A percentile compares a stretch with the other conserved stretches of the same genome.
Conservation (phyloP, 1,140 invertebrate species). For the Drosophila yakuba region DNA sequence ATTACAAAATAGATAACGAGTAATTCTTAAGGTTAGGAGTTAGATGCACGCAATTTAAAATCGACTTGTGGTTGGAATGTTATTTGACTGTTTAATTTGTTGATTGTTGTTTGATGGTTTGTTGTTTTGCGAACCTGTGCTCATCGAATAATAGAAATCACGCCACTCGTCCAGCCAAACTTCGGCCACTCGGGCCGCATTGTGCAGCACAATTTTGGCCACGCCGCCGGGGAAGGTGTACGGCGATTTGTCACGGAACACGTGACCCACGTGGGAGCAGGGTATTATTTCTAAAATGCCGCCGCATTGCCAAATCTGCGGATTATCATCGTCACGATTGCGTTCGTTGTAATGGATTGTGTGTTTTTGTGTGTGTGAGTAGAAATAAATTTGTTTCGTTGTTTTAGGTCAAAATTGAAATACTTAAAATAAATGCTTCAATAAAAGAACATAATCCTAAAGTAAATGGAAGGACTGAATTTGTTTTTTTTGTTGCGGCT, state of each 20-base stretch:
- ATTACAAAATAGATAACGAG: conserved; percentile 61
- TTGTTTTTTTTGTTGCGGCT: conserved; percentile 52
- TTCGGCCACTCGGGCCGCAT: conserved; percentile 97
- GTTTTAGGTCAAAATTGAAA: conserved; percentile 22
- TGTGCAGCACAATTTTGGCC: conserved; percentile 97
- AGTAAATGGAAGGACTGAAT: conserved; percentile 35
- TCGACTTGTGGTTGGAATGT: conserved; percentile 49
- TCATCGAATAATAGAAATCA: conserved; percentile 99
- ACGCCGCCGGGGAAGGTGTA: conserved; percentile 99
- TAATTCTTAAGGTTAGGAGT: conserved; percentile 64
- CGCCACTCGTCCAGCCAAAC: conserved; percentile 99
- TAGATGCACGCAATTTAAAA: conserved; percentile 74
- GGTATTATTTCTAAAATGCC: conserved; percentile 97
- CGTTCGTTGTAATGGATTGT: conserved; percentile 55
- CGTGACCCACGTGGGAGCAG: conserved; percentile 98
- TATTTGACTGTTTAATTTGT: conserved; percentile 51
- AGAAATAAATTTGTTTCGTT: conserved; percentile 36
- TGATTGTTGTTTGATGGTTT: conserved; percentile 28
- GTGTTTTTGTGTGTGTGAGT: conserved; percentile 39
- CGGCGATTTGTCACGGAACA: conserved; percentile 99
- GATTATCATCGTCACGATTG: conserved; percentile 56
- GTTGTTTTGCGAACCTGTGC: conserved; percentile 92
- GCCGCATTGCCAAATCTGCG: conserved; percentile 98
- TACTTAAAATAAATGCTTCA: conserved; percentile 39
- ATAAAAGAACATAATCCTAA: conserved; percentile 14